Evolutionary conservation across 2,888 invertebrate species (phyloP), one percentile per base, ranked within the genome.

Genomic region (Mythimna vitellina): DNA sequence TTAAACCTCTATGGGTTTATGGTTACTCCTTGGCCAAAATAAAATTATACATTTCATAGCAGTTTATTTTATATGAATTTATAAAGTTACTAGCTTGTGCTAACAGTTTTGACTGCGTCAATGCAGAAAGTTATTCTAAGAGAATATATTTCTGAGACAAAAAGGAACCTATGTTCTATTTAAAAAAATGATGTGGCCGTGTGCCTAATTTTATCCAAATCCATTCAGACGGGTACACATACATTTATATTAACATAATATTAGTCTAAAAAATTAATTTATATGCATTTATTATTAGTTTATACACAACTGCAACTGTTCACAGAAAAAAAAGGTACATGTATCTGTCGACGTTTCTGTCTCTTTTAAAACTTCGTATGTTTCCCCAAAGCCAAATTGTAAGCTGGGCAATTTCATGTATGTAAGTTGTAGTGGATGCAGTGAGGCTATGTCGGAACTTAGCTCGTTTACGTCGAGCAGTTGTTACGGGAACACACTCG

Each of bases 401-500:
- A 81, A 78, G 78, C 83, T 71, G 60, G 71, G 80, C 82, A 85
- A 82, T 86, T 82, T 82, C 76, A 76, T 73, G 78, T 80, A 73
- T 78, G 80, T 74, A 81, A 85, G 83, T 82, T 73, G 73, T 66
- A 80, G 69, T 66, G 53, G 32, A 35, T 67, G 75, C 66, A 79
- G 68, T 61, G 51, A 35, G 58, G 58, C 71, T 68, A 75, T 64
- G 73, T 29, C 14, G 60, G 64, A 79, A 80, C 85, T 86, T 87
- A 65, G 80, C 80, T 86, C 83, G 84, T 81, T 83, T 75, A 58
- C 65, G 57, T 70, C 73, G 65, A 72, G 73, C 74, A 66, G 78
- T 78, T 74, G 82, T 78, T 72, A 69, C 42, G 57, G 10, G 66
- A 61, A 69, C 75, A 60, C 66, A 74, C 80, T 74, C 60, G 20